These are phyloP conservation scores for Sinocyclocheilus anophthalmus DNA, from an alignment of 2,113 vertebrate genomes.

Conservation along the genomic window DNA sequence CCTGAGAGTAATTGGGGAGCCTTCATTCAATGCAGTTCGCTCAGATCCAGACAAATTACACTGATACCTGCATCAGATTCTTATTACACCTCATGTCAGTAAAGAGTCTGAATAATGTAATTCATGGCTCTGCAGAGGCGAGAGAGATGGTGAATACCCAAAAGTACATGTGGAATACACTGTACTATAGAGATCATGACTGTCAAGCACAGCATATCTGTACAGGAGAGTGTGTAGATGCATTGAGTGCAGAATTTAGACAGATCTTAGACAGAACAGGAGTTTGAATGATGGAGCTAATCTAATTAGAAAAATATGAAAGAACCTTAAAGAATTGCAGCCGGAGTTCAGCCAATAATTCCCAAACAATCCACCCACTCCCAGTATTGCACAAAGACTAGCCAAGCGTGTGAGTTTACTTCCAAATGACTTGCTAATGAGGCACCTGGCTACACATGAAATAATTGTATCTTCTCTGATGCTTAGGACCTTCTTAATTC, in stretches of 20 bases:
- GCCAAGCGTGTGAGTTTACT: constrained; percentile 1
- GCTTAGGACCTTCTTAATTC: background rate
- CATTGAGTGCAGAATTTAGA: background rate
- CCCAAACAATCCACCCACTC: background rate
- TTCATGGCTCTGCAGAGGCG: background rate
- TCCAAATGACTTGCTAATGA: constrained; percentile 17
- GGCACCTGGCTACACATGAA: background rate
- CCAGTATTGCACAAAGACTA: background rate
- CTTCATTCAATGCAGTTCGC: background rate
- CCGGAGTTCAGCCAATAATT: constrained; percentile 15
- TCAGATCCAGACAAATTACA: background rate
- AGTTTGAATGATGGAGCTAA: background rate
- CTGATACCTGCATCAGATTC: background rate
- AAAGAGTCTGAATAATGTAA: constrained; percentile 7
- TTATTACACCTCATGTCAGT: background rate
- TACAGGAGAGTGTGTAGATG: background rate
- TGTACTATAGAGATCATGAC: background rate
- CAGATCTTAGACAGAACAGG: background rate
- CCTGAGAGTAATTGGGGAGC: background rate
- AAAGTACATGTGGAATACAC: background rate
- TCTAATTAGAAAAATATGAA: constrained; percentile 6
- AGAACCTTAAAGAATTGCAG: background rate
- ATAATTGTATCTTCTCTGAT: background rate
- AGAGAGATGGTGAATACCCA: background rate
- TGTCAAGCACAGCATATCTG: background rate